Conservation (phyloP, 2,113 vertebrate genomes). For the Chascanopsetta lugubris region DNA sequence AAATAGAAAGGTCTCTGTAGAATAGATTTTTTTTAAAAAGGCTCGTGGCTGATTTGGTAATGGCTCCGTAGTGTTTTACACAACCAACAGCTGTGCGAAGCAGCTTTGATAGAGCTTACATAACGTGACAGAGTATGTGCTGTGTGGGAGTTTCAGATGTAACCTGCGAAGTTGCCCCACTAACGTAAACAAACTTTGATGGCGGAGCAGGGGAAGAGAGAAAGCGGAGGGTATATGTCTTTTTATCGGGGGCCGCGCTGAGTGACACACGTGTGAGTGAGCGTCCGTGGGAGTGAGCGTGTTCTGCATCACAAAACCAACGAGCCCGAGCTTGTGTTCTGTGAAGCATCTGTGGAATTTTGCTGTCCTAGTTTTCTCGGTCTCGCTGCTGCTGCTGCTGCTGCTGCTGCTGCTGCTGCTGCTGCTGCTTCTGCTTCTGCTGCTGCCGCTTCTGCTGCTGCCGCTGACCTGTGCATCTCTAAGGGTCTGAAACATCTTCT, state of each 20-base stretch:
- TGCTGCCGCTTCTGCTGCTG: too few relatives aligned
- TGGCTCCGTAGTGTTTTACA: conserved; percentile 41
- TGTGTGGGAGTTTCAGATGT: conserved; percentile 66
- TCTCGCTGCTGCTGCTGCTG: conserved; percentile 20
- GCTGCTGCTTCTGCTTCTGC: too few relatives aligned
- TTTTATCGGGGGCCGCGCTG: conserved; percentile 31
- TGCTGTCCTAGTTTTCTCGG: conserved; percentile 25
- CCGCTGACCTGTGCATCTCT: conserved; percentile 25
- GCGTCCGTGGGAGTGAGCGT: conserved; percentile 47
- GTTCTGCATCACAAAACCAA: conserved; percentile 45
- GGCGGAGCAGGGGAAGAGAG: conserved; percentile 30
- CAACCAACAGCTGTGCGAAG: conserved; percentile 54
- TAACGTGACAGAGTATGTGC: conserved; percentile 46
- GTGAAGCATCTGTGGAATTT: conserved; percentile 75
- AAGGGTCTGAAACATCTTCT: conserved; percentile 38
- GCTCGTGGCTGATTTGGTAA: conserved; percentile 32
- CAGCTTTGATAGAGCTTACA: conserved; percentile 61
- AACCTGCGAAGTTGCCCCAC: conserved; percentile 66
- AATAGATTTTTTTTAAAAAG: conserved; percentile 38
- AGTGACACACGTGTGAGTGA: conserved; percentile 48
- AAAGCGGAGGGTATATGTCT: conserved; percentile 8
- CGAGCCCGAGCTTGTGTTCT: conserved; percentile 71
- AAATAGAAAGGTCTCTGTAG: conserved; percentile 21
- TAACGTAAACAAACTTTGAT: conserved; percentile 75
- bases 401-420: too few relatives aligned